Conservation (phyloP, 2,113 vertebrate genomes). For the Caranx melampygus region DNA sequence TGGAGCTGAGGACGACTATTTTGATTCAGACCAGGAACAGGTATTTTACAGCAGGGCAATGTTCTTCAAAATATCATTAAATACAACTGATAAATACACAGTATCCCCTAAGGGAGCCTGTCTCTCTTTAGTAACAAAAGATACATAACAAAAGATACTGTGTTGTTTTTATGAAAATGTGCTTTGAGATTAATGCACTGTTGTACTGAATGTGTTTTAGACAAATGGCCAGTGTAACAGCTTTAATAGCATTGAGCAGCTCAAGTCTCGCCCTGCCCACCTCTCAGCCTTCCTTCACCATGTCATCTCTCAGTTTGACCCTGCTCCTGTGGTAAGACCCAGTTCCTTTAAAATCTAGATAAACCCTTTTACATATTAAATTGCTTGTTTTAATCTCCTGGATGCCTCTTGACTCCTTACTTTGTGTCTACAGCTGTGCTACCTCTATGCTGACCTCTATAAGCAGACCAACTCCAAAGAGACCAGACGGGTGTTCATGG, state of each 20-base stretch:
- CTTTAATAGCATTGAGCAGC: constrained; percentile 95
- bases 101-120: neutral
- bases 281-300: constrained; percentile 96
- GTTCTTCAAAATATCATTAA: neutral
- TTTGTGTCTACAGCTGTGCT: constrained; percentile 88
- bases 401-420: neutral
- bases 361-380: neutral
- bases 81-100: neutral
- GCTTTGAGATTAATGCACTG: neutral
- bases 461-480: constrained; percentile 99
- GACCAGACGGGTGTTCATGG: constrained; percentile 93
- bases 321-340: constrained; percentile 90
- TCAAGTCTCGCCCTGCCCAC: constrained; percentile 96
- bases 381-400: neutral
- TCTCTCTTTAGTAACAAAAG: neutral
- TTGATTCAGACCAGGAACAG: constrained; percentile 95
- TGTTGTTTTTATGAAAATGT: neutral
- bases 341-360: neutral
- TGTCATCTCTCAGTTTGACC: constrained; percentile 97
- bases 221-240: constrained; percentile 96
- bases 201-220: constrained; percentile 73
- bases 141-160: neutral
- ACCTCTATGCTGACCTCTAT: constrained; percentile 95
- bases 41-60: constrained; percentile 68
- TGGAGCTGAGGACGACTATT: constrained; percentile 96